Evolutionary conservation across 2,888 invertebrate genomes (phyloP).

Genomic region (Oligia latruncula): DNA sequence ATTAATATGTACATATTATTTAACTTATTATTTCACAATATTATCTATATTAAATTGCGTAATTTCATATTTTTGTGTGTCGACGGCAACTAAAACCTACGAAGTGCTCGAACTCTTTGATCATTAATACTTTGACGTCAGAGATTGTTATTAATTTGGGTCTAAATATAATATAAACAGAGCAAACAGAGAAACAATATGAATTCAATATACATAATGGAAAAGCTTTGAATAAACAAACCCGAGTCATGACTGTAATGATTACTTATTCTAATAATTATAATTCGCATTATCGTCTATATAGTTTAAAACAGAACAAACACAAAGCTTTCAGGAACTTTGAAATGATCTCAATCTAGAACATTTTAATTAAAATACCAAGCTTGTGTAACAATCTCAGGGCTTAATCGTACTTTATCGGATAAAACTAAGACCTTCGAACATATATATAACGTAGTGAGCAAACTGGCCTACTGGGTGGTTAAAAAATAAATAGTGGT

Average conservation of each 20-base stretch:
- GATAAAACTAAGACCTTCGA: conserved; percentile 4
- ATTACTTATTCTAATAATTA: too few species aligned
- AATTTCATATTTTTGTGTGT: too few species aligned
- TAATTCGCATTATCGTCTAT: background rate
- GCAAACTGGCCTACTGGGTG: background rate
- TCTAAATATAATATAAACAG: background rate
- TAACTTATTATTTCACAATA: too few species aligned
- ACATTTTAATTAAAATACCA: conserved; percentile 25
- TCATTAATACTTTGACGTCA: background rate
- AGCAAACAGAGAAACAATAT: background rate
- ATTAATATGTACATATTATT: too few species aligned
- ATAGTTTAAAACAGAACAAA: background rate
- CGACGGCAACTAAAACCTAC: too few species aligned
- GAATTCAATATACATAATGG: background rate
- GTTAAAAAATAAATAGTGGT: conserved; percentile 7
- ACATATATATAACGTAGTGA: background rate
- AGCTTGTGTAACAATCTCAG: background rate
- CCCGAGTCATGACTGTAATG: background rate
- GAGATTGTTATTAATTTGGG: background rate
- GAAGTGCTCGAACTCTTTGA: too few species aligned
- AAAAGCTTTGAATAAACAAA: background rate
- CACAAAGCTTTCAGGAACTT: background rate
- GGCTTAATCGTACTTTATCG: background rate
- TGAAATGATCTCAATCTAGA: background rate
- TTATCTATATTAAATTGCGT: too few species aligned